Conservation (phyloP, 2,113 vertebrate genomes). For the Onychostoma macrolepis region DNA sequence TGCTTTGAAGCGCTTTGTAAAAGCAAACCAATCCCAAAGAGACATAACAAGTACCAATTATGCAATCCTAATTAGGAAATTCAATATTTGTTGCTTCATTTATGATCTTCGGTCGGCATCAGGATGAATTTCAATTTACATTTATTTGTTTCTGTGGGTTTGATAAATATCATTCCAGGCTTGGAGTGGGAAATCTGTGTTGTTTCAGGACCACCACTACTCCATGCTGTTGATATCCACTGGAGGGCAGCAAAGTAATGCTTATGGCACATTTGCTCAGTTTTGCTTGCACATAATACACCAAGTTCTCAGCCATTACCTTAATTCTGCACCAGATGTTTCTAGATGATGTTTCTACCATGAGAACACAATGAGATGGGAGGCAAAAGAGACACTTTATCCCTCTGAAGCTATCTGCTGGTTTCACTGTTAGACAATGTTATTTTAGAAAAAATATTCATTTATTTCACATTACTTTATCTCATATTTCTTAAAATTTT, state of each 20-base stretch:
- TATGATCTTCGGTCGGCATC: not conserved
- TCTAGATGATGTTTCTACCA: not conserved
- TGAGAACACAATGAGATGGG: not conserved
- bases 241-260: conserved; percentile 51
- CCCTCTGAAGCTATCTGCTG: not conserved
- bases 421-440: not conserved
- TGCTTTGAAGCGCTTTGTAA: not conserved
- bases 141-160: not conserved
- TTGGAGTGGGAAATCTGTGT: not conserved
- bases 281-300: not conserved
- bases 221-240: conserved; percentile 33
- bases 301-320: not conserved
- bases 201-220: not conserved
- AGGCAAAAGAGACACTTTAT: not conserved
- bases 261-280: conserved; percentile 12
- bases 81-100: not conserved
- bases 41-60: not conserved
- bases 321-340: not conserved
- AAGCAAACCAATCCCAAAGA: not conserved
- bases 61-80: not conserved
- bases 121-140: not conserved
- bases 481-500: not conserved
- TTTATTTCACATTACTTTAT: not conserved
- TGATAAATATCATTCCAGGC: not conserved
- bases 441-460: not conserved